phyloP scores from a whole-genome alignment of 2,113 vertebrate species.

The Ophthalmolycus amberensis region DNA sequence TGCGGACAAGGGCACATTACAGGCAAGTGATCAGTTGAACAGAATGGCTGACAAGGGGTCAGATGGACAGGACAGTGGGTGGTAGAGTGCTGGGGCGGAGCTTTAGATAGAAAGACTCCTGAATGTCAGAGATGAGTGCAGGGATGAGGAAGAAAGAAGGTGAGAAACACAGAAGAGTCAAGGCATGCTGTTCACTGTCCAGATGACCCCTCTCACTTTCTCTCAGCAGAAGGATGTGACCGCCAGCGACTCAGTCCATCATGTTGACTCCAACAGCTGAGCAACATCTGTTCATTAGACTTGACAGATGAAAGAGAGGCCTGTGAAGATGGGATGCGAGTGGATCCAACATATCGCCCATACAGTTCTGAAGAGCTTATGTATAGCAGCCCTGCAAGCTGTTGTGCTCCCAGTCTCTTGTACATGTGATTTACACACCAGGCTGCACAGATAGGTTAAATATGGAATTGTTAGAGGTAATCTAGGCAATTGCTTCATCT shows the following conservation, averaged over 20 bases:
- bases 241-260: slow-evolving; percentile 80
- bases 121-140: slow-evolving; percentile 70
- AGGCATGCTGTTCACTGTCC: slow-evolving; percentile 67
- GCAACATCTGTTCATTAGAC: slow-evolving; percentile 87
- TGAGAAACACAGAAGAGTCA: slow-evolving; percentile 61
- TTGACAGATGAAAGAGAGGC: slow-evolving; percentile 81
- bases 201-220: slow-evolving; percentile 73
- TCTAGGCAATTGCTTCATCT: slow-evolving; percentile 74
- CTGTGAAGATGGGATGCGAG: slow-evolving; percentile 46
- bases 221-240: slow-evolving; percentile 75
- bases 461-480: slow-evolving; percentile 60
- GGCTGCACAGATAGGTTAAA: slow-evolving; percentile 47
- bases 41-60: slow-evolving; percentile 78
- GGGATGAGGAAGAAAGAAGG: slow-evolving; percentile 56
- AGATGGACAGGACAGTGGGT: slow-evolving; percentile 71
- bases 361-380: slow-evolving; percentile 44
- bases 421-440: slow-evolving; percentile 49
- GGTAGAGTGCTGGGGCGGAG: slow-evolving; percentile 50
- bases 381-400: slow-evolving; percentile 2
- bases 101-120: slow-evolving; percentile 42
- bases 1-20: slow-evolving; percentile 73
- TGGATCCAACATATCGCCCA: slow-evolving; percentile 41
- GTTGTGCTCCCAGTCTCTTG: slow-evolving; percentile 39
- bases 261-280: slow-evolving; percentile 81
- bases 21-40: slow-evolving; percentile 75